These are phyloP conservation scores for Chloropsis cyanopogon DNA, from an alignment of 2,113 vertebrate genomes.

Conservation along the genomic window DNA sequence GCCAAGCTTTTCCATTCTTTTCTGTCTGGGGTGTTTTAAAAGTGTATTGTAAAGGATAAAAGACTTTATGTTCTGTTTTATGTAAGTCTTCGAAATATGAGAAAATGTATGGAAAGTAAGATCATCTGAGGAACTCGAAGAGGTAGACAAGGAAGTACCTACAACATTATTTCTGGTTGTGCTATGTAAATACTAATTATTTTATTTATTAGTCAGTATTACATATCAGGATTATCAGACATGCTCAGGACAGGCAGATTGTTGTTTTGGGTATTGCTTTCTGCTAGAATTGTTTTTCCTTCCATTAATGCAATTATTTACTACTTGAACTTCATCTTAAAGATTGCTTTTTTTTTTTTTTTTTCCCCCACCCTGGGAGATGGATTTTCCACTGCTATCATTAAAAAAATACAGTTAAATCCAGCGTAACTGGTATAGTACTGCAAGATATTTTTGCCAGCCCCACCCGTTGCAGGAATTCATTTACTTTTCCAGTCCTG, in stretches of 20 bases:
- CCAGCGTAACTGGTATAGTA: conserved; percentile 22
- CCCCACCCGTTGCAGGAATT: conserved; percentile 58
- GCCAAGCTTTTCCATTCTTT: neutral
- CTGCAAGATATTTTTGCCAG: conserved; percentile 49
- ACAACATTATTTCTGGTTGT: neutral
- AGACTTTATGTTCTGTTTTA: neutral
- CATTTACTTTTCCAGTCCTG: conserved; percentile 64
- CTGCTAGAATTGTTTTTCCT: neutral
- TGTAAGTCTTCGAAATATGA: neutral
- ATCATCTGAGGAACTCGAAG: neutral
- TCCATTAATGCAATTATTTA: conserved; percentile 14
- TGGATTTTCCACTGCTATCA: conserved; percentile 7
- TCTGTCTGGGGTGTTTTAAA: neutral
- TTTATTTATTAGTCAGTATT: neutral
- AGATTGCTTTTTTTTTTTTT: neutral
- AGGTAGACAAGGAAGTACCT: neutral
- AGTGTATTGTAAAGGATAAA: neutral
- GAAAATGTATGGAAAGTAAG: neutral
- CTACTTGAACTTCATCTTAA: neutral
- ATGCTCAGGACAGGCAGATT: neutral
- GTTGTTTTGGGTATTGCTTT: neutral
- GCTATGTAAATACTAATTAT: neutral
- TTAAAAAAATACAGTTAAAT: conserved; percentile 18
- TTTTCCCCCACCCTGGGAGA: neutral
- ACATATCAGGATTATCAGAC: neutral